Percentiles rank a stretch among this genome's conserved stretches.
Evolutionary conservation across 2,797 vertebrate species (phyloP).

Genomic region (Champsocephalus esox): DNA sequence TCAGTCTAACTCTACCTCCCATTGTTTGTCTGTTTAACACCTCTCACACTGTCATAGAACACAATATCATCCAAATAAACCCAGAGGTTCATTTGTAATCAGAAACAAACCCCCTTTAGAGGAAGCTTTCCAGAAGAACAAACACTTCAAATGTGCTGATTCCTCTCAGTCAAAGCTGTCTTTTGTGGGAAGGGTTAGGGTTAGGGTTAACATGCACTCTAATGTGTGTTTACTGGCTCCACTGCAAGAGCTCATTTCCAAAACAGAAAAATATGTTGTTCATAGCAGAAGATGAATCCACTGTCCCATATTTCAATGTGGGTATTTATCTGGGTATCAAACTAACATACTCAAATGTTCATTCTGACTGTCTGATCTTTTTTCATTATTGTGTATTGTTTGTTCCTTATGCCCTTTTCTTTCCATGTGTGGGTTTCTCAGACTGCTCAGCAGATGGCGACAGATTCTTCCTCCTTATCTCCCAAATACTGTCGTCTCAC

Average conservation of each 20-base stretch:
- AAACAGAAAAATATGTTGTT: not conserved
- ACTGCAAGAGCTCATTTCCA: not conserved
- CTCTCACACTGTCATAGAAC: not conserved
- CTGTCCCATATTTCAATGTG: not conserved
- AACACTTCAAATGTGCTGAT: constrained; percentile 31
- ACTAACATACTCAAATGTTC: not conserved
- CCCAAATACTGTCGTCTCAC: not conserved
- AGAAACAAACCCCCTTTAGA: constrained; percentile 1
- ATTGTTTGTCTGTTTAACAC: not conserved
- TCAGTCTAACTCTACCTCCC: constrained; percentile 4
- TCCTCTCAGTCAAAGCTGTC: constrained; percentile 19
- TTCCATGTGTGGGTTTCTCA: constrained; percentile 10
- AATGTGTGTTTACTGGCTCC: constrained; percentile 13
- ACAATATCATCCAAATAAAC: not conserved
- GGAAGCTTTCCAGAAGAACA: constrained; percentile 7
- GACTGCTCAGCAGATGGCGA: constrained; percentile 67
- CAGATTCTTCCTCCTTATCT: constrained; percentile 22
- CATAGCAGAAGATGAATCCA: not conserved
- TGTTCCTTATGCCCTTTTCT: not conserved
- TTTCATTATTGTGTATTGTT: not conserved
- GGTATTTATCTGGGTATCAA: not conserved
- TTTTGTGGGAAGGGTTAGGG: constrained; percentile 27
- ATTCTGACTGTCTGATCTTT: not conserved
- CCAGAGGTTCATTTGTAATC: not conserved
- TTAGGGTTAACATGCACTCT: constrained; percentile 29